phyloP scores from a whole-genome alignment of 2,888 invertebrate species.

The Silvanus unidentatus region DNA sequence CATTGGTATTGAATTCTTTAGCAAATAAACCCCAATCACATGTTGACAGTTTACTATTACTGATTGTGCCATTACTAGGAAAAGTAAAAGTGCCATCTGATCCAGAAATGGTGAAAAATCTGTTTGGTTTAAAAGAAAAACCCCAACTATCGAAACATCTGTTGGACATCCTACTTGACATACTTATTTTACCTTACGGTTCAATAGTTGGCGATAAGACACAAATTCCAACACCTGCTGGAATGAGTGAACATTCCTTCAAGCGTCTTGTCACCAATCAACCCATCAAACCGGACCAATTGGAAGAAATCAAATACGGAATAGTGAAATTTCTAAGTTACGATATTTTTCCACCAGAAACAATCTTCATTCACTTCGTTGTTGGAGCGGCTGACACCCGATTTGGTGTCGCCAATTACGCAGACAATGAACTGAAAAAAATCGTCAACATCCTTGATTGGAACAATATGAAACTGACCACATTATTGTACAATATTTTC shows the following conservation, averaged over 20 bases:
- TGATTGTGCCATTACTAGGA: constrained; percentile 74
- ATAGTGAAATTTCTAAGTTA: constrained; percentile 76
- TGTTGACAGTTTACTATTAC: constrained; percentile 76
- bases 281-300: constrained; percentile 67
- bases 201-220: constrained; percentile 41
- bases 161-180: constrained; percentile 72
- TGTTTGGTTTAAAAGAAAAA: constrained; percentile 68
- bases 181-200: constrained; percentile 82
- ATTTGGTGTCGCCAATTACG: constrained; percentile 81
- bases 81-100: constrained; percentile 63
- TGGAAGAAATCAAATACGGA: constrained; percentile 76
- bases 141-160: constrained; percentile 63
- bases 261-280: constrained; percentile 68
- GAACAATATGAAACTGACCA: constrained; percentile 61
- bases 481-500: constrained; percentile 74
- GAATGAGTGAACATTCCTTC: constrained; percentile 70
- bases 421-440: constrained; percentile 79
- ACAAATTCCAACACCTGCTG: constrained; percentile 60
- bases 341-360: constrained; percentile 69
- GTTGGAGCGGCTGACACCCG: constrained; percentile 85
- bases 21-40: constrained; percentile 77
- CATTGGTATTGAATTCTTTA: constrained; percentile 68
- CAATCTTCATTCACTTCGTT: constrained; percentile 70
- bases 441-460: constrained; percentile 52
- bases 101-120: constrained; percentile 55